Conservation (phyloP, 2,113 vertebrate genomes). For the Phyllopteryx taeniolatus region DNA sequence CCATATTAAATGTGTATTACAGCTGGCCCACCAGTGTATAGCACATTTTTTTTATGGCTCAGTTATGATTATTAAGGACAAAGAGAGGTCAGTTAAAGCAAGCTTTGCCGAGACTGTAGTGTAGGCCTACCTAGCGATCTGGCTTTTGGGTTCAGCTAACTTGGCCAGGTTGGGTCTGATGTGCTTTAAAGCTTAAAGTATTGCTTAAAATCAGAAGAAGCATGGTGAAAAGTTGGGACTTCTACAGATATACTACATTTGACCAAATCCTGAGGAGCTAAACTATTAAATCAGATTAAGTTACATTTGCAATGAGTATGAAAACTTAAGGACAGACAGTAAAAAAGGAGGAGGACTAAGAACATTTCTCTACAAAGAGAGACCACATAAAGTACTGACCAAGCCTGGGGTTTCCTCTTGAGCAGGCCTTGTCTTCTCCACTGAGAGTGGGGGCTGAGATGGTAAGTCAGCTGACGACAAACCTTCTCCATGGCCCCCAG, state of each 20-base stretch:
- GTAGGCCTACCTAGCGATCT: neutral
- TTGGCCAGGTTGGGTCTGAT: neutral
- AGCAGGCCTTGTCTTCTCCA: conserved; percentile 89
- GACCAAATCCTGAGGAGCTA: neutral
- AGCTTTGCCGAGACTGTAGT: neutral
- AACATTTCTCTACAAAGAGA: neutral
- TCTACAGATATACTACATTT: neutral
- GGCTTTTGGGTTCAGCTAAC: neutral
- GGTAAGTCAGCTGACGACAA: conserved; percentile 95
- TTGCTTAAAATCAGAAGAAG: neutral
- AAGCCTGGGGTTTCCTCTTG: conserved; percentile 93
- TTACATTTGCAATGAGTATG: neutral
- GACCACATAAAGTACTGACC: conserved; percentile 75
- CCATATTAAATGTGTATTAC: too few species aligned
- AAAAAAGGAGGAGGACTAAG: neutral
- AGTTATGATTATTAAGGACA: neutral
- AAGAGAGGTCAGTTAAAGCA: neutral
- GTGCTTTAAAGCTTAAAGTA: neutral
- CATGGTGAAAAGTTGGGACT: neutral
- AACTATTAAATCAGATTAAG: neutral
- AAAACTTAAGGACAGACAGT: neutral
- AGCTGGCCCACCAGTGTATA: too few species aligned
- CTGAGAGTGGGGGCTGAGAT: conserved; percentile 95
- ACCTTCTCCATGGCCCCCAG: conserved; percentile 94
- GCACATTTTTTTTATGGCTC: neutral